These are phyloP conservation scores for Holacanthus passer DNA, from an alignment of 2,113 vertebrate species.

Conservation along the genomic window DNA sequence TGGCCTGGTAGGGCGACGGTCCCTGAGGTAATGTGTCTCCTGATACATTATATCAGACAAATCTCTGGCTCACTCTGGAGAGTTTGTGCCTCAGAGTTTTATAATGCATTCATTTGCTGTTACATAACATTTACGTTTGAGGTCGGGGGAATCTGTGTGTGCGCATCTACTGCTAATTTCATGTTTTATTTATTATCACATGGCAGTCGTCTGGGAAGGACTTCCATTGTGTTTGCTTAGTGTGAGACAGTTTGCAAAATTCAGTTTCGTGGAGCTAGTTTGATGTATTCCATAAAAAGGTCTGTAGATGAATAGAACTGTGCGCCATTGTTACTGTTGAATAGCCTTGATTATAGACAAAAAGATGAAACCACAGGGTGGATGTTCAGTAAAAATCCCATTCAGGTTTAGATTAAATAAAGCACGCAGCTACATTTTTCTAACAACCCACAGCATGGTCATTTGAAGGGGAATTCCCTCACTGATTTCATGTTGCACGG, in stretches of 20 bases:
- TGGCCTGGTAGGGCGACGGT: constrained; percentile 69
- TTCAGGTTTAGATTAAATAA: not conserved
- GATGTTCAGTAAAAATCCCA: not conserved
- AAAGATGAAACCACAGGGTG: not conserved
- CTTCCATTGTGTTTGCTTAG: constrained; percentile 24
- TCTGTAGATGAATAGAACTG: not conserved
- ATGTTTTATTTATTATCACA: constrained; percentile 59
- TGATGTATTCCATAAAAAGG: not conserved
- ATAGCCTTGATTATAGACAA: not conserved
- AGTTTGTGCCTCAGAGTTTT: constrained; percentile 66
- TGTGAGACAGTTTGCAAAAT: constrained; percentile 1
- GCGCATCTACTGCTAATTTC: constrained; percentile 36
- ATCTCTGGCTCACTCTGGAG: constrained; percentile 68
- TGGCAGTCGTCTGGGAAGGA: not conserved
- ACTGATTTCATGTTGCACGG: too few relatives aligned
- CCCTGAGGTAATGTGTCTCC: constrained; percentile 79
- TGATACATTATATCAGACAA: constrained; percentile 80
- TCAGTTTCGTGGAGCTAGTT: not conserved
- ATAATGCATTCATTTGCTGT: constrained; percentile 65
- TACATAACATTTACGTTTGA: constrained; percentile 72
- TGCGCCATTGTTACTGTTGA: constrained; percentile 21
- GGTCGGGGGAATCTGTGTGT: constrained; percentile 13
- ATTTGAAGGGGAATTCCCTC: not conserved
- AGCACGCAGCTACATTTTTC: not conserved
- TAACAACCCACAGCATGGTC: not conserved